Evolutionary conservation across 2,888 invertebrate species (phyloP).

Genomic region (Parnassius smintheus): DNA sequence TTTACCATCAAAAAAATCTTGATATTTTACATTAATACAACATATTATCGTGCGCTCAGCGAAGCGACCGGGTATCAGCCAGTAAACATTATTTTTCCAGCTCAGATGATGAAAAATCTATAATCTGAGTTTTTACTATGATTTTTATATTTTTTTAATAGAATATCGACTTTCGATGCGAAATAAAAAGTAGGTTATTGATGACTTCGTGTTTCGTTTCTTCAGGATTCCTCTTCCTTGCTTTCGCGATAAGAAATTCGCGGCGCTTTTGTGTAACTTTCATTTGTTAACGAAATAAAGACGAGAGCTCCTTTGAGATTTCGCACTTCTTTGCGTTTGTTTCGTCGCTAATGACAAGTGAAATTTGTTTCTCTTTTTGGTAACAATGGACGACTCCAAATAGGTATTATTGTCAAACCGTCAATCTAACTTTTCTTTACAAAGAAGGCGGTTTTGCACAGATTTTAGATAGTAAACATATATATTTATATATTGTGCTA

Average conservation of each 20-base stretch:
- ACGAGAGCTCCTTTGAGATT: conserved; percentile 43
- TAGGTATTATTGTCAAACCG: conserved; percentile 10
- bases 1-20: too few relatives aligned
- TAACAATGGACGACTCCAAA: conserved; percentile 15
- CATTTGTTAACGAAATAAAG: conserved; percentile 44
- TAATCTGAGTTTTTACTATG: not conserved
- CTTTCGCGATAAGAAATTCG: conserved; percentile 40
- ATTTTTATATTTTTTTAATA: conserved; percentile 13
- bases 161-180: conserved; percentile 8
- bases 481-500: too few relatives aligned
- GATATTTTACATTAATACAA: too few relatives aligned
- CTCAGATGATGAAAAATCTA: too few relatives aligned
- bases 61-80: too few relatives aligned
- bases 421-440: conserved; percentile 6
- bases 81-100: too few relatives aligned
- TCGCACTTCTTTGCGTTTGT: conserved; percentile 38
- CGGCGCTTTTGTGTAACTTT: conserved; percentile 41
- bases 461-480: too few relatives aligned
- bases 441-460: too few relatives aligned
- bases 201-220: conserved; percentile 48
- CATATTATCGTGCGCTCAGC: too few relatives aligned
- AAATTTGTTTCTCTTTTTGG: conserved; percentile 51
- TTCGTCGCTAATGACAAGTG: conserved; percentile 46
- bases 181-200: conserved; percentile 32
- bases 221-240: conserved; percentile 40